Percentiles rank a stretch among this genome's conserved stretches.
Evolutionary conservation across 2,113 vertebrate species (phyloP).

Genomic region (Callocephalon fimbriatum): DNA sequence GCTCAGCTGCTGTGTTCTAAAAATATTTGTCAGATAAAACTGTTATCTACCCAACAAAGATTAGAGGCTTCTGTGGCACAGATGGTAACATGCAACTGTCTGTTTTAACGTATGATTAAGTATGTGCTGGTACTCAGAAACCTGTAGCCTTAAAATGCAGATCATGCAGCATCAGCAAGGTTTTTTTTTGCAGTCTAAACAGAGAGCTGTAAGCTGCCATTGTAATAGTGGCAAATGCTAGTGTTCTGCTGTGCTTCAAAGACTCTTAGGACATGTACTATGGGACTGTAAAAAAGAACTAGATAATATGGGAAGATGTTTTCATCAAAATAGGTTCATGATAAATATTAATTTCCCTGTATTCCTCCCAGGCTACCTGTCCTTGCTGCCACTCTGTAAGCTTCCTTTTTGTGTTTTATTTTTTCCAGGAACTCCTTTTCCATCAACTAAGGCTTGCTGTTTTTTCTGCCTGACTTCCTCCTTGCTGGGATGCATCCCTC

Average conservation of each 20-base stretch:
- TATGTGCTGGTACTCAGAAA: slow-evolving; percentile 38
- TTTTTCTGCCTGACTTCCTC: not conserved
- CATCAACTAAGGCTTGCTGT: not conserved
- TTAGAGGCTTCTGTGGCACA: slow-evolving; percentile 56
- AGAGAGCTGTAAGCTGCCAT: not conserved
- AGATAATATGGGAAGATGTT: not conserved
- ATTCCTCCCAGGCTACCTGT: not conserved
- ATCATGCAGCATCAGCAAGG: not conserved
- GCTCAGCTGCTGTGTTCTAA: slow-evolving; percentile 48
- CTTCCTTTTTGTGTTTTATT: not conserved
- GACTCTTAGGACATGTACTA: not conserved
- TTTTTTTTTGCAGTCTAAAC: not conserved
- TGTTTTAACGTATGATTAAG: slow-evolving; percentile 50
- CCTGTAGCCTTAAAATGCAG: slow-evolving; percentile 23
- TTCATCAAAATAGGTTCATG: not conserved
- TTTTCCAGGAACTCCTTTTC: not conserved
- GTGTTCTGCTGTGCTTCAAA: not conserved
- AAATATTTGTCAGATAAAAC: slow-evolving; percentile 65
- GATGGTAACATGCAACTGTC: slow-evolving; percentile 31
- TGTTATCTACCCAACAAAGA: slow-evolving; percentile 51
- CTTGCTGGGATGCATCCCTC: not conserved
- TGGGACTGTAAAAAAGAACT: not conserved
- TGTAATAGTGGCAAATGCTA: not conserved
- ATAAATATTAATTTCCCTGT: not conserved
- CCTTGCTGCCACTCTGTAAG: not conserved